Percentiles rank a stretch among this genome's conserved stretches.
These are phyloP conservation scores for Acleris sparsana DNA, from an alignment of 2,888 invertebrate species.

Conservation along the genomic window DNA sequence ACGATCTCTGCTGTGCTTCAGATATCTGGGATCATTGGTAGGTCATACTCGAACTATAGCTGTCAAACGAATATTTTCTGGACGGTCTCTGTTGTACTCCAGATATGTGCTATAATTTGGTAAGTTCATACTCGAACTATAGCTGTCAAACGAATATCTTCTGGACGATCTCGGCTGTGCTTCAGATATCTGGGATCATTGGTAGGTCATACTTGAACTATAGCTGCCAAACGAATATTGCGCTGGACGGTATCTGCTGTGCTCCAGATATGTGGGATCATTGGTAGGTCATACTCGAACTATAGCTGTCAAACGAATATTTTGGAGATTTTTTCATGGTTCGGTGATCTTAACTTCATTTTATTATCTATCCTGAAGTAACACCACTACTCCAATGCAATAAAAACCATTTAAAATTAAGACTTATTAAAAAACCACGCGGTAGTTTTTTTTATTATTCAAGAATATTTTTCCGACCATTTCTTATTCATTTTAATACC, in stretches of 20 bases:
- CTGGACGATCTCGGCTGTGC: constrained; percentile 85
- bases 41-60: constrained; percentile 17
- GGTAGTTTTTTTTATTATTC: too few relatives aligned
- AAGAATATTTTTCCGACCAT: too few relatives aligned
- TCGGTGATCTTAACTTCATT: too few relatives aligned
- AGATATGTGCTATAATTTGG: constrained; percentile 86
- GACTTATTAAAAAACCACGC: too few relatives aligned
- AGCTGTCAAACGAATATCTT: too few relatives aligned
- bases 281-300: constrained; percentile 70
- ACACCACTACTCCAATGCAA: too few relatives aligned
- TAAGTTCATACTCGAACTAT: constrained; percentile 51
- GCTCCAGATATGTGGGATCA: constrained; percentile 86
- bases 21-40: constrained; percentile 87
- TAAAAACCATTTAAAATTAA: too few relatives aligned
- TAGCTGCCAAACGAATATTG: constrained; percentile 85
- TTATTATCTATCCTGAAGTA: too few relatives aligned
- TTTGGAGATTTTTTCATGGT: too few relatives aligned
- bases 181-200: constrained; percentile 86
- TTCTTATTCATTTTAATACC: too few relatives aligned
- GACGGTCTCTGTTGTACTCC: constrained; percentile 85
- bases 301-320: too few relatives aligned
- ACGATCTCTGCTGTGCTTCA: constrained; percentile 85
- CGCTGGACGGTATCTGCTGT: constrained; percentile 85
- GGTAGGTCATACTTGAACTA: constrained; percentile 63
- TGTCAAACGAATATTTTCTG: too few relatives aligned